Conservation (phyloP, 2,797 vertebrate genomes). For the Centropyge bicolor region DNA sequence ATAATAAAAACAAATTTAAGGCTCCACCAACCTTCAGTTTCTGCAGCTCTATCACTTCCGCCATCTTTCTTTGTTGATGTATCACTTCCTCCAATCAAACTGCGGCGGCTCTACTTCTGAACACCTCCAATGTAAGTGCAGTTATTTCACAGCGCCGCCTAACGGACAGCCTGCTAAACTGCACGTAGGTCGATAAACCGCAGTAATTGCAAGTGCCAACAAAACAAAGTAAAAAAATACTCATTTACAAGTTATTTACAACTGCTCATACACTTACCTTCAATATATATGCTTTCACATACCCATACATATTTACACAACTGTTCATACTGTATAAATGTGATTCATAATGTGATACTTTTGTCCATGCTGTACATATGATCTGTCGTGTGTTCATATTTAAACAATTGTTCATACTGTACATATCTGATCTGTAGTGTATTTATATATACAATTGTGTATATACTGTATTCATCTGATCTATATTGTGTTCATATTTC, state of each 20-base stretch:
- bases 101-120: constrained; percentile 38
- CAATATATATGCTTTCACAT: too few species aligned
- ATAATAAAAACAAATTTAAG: not conserved
- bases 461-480: not conserved
- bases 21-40: constrained; percentile 79
- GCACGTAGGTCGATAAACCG: not conserved
- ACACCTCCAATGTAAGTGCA: fast-evolving
- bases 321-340: too few species aligned
- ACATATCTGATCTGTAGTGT: too few species aligned
- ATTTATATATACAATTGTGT: not conserved
- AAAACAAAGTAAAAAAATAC: not conserved
- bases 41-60: constrained; percentile 81
- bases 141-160: constrained; percentile 45
- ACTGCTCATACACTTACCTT: too few species aligned
- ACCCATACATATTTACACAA: too few species aligned
- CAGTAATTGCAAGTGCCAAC: not conserved
- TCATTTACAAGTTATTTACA: not conserved
- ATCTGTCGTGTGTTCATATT: too few species aligned
- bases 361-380: too few species aligned
- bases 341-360: too few species aligned
- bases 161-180: not conserved
- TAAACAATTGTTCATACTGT: too few species aligned
- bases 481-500: too few species aligned
- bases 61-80: constrained; percentile 82
- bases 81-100: constrained; percentile 74